Base-by-base conservation (phyloP, 1,140 invertebrate genomes). In the Aphis craccivora region DNA sequence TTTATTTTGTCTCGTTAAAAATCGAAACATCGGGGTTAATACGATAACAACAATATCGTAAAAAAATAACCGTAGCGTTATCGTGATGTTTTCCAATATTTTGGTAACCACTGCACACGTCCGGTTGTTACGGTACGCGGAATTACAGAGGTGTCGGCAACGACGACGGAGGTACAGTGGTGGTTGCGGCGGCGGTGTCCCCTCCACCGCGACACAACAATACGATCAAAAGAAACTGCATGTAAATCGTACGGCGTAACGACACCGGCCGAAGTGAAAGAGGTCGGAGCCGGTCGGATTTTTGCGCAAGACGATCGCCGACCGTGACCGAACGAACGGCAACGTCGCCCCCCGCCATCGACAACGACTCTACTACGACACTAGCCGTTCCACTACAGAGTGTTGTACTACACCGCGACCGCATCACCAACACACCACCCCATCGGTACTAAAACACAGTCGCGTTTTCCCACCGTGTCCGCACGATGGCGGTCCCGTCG, bases 281-380 rank as follows among this genome's bases (percentile, higher is more conserved):
- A 93, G 91, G 91, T 93, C 91, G 91, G 91, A 83, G 91, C 43
- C 91, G 76, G 91, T 92, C 91, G 91, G 81, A 86, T 93, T 93
- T 93, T 93, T 93, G 91, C 91, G 91, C 91, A 93, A 93, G 91
- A 93, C 91, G 91, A 93, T 93, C 91, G 91, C 91, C 91, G 91
- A 93, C 91, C 91, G 91, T 93, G 91, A 93, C 91, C 91, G 91
- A 93, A 93, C 91, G 91, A 37, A n/a, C 51, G 91, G 91, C 91
- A 93, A 93, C 91, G 91, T 93, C 35, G 91, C 91, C 91, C 91
- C 91, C 91, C 91, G 35, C 76, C 35, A 55, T 25, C 35, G 22
- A 53, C 48, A 35, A 18, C 90, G 2, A 35, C n/a, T 43, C 84
- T 45, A n/a, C 88, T 45, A n/a, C 88, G 2, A 20, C 87, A n/a